A percentile compares a stretch with the other conserved stretches of the same genome.
These are phyloP conservation scores for Megalops cyprinoides DNA, from an alignment of 2,797 vertebrate species.

Conservation along the genomic window DNA sequence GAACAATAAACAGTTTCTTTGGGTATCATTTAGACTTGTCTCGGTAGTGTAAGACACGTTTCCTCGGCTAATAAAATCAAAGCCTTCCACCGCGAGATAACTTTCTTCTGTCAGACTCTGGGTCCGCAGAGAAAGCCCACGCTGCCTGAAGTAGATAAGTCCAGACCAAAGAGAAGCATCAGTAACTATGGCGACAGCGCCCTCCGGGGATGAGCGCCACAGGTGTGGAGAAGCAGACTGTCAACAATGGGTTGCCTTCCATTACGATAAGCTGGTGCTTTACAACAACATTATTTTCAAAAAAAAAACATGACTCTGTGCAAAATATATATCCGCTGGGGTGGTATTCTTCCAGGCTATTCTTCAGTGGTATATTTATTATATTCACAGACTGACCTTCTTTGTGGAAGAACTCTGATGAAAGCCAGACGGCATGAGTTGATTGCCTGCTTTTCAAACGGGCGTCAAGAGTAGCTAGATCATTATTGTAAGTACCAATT, in stretches of 20 bases:
- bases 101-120: neutral
- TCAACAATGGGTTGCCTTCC: neutral
- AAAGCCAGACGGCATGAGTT: neutral
- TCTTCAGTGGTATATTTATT: neutral
- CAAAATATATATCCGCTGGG: too few relatives aligned
- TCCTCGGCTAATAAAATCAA: neutral
- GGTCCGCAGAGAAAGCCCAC: neutral
- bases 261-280: neutral
- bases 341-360: neutral
- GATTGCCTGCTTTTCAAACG: neutral
- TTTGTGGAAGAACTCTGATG: neutral
- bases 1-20: too few relatives aligned
- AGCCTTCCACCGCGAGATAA: neutral
- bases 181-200: slow-evolving; percentile 36
- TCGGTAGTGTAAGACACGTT: neutral
- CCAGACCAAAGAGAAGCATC: slow-evolving; percentile 8
- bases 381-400: neutral
- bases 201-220: neutral
- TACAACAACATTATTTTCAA: too few relatives aligned
- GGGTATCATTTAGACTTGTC: neutral
- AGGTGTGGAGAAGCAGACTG: neutral
- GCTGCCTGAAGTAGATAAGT: slow-evolving; percentile 9
- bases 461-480: neutral
- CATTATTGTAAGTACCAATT: neutral
- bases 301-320: neutral